phyloP scores from a whole-genome alignment of 1,140 invertebrate genomes.

The Hermatobates lingyangjiaoensis region DNA sequence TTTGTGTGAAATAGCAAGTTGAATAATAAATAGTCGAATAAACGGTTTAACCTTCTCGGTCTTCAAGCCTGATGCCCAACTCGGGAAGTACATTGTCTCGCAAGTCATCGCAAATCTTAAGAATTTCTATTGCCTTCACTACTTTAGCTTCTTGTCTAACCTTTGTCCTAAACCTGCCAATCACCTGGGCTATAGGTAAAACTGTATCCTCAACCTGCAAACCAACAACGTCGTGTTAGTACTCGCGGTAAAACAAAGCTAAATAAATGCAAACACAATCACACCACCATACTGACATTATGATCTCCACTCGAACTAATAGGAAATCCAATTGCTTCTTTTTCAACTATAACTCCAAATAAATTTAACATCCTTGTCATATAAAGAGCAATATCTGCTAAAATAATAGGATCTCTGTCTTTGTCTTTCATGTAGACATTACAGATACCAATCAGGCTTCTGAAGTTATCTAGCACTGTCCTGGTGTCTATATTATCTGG shows the following conservation, averaged over 20 bases:
- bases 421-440: conserved; percentile 71
- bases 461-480: conserved; percentile 56
- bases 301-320: conserved; percentile 25
- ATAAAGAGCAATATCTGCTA: conserved; percentile 53
- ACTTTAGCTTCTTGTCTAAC: conserved; percentile 55
- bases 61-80: conserved; percentile 85
- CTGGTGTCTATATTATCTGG: conserved; percentile 90
- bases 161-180: conserved; percentile 70
- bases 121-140: conserved; percentile 50
- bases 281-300: conserved; percentile 29
- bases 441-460: conserved; percentile 57
- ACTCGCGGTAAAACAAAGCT: no score
- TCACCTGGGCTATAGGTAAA: conserved; percentile 70
- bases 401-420: conserved; percentile 29
- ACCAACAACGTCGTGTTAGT: no score
- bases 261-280: neutral
- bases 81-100: conserved; percentile 75
- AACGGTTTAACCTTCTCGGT: conserved; percentile 40
- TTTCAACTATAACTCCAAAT: conserved; percentile 67
- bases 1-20: neutral
- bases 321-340: conserved; percentile 63
- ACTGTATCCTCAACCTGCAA: conserved; percentile 52
- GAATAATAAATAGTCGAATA: neutral
- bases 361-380: conserved; percentile 71
- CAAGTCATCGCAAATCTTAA: conserved; percentile 73